Conservation (phyloP, 2,888 invertebrate species). For the Noctua janthe region DNA sequence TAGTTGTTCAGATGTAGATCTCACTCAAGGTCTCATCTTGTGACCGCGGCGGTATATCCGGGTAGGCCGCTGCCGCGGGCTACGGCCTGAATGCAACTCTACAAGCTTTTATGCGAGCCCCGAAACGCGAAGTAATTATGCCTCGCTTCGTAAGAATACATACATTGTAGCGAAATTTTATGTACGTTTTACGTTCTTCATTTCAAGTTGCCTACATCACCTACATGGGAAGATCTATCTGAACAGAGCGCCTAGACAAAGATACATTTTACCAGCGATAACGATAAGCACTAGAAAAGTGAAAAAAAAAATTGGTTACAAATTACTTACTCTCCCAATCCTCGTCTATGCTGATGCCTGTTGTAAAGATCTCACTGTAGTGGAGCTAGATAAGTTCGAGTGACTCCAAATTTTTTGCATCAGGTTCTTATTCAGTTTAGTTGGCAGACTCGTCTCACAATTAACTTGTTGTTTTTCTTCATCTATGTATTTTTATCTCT, state of each 20-base stretch:
- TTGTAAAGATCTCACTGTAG: too few relatives aligned
- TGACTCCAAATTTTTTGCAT: too few relatives aligned
- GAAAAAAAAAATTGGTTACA: neutral
- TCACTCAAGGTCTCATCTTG: slow-evolving; percentile 17
- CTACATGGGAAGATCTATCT: neutral
- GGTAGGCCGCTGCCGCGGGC: slow-evolving; percentile 34
- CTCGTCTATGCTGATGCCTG: too few relatives aligned
- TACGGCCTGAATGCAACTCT: slow-evolving; percentile 27
- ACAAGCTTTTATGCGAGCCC: slow-evolving; percentile 33
- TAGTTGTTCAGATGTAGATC: slow-evolving; percentile 2
- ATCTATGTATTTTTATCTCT: too few relatives aligned
- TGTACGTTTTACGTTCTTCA: neutral
- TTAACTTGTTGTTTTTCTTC: too few relatives aligned
- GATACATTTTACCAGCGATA: neutral
- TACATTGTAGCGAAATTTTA: slow-evolving; percentile 1
- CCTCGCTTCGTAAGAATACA: slow-evolving; percentile 15
- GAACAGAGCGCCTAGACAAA: neutral
- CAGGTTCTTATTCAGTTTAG: neutral
- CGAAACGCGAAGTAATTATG: slow-evolving; percentile 47
- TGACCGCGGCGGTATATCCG: neutral
- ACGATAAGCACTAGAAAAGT: neutral
- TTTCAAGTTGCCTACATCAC: neutral
- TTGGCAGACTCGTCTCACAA: too few relatives aligned
- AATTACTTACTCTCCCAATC: too few relatives aligned
- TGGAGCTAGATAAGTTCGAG: too few relatives aligned